Evolutionary conservation across 1,140 invertebrate species (phyloP), one percentile per base, ranked within the genome.

Genomic region (Asobara japonica): DNA sequence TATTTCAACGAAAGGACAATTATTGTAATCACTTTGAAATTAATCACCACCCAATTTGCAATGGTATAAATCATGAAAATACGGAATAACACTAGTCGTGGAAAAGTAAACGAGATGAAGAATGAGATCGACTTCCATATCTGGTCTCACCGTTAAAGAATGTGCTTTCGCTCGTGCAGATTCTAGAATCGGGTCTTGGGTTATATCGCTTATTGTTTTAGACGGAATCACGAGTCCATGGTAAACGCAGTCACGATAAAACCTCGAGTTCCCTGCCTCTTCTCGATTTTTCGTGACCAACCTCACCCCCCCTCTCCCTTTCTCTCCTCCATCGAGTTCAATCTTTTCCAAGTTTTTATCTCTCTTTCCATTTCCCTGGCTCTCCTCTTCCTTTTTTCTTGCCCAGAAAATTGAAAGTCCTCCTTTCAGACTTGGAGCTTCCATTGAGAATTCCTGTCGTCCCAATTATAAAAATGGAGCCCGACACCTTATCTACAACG

Each of bases 181-280:
- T 69, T 61, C 48, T 61, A 61, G 67, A 69, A 69, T 69, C 67
- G 67, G 67, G 67, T 69, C 67, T 69, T 69, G 67, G 56, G 67
- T 69, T 69, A 73, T 77, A 73, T 77, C 71, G 73, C 69, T 77
- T 77, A 77, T 77, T 77, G 75, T 77, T 77, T 77, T 77, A 74
- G 75, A 77, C 66, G 29, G 75, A 74, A 77, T 74, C 73, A 74
- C 75, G 71, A 73, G 68, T 71, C 68, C 75, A 71, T 66, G 67
- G 69, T 71, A 71, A 56, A 70, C 65, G 66, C 71, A 73, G 73
- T 77, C 75, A 77, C 75, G 75, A 77, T 71, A 71, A 69, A 68
- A n/a, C 65, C 73, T 60, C 69, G 51, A 18, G 51, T 36, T 74
- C 69, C 18, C 65, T 69, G 56, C 45, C 71, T 41, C 67, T 67